Conservation (phyloP, 1,140 invertebrate species). For the Scylla paramamosain region DNA sequence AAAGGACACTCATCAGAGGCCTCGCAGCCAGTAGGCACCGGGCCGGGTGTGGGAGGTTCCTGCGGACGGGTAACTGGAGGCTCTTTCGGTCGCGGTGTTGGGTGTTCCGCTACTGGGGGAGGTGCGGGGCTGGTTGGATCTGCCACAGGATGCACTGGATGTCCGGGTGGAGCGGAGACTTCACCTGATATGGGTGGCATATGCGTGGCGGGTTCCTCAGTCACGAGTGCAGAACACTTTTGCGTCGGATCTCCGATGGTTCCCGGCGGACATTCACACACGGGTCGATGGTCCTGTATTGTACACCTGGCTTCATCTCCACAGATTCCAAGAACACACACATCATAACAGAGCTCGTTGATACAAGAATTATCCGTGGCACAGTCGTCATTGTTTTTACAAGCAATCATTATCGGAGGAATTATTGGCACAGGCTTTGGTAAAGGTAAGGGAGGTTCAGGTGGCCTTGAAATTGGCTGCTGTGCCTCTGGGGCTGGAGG, state of each 20-base stretch:
- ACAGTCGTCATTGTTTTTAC: conserved; percentile 77
- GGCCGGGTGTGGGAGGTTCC: conserved; percentile 49
- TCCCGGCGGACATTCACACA: conserved; percentile 81
- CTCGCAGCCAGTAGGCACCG: conserved; percentile 78
- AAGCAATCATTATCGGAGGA: conserved; percentile 85
- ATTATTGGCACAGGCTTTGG: conserved; percentile 85
- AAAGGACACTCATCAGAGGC: conserved; percentile 77
- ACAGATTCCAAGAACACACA: conserved; percentile 80
- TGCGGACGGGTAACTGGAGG: conserved; percentile 43
- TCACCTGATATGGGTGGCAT: conserved; percentile 91
- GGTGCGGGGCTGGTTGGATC: conserved; percentile 23
- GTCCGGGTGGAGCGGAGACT: conserved; percentile 74
- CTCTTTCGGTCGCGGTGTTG: conserved; percentile 28
- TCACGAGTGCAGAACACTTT: conserved; percentile 65
- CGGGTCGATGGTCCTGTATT: conserved; percentile 85
- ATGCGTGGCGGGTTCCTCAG: conserved; percentile 79
- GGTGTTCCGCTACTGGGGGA: neutral
- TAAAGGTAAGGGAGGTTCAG: conserved; percentile 24
- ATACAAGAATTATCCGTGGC: conserved; percentile 68
- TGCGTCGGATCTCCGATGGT: conserved; percentile 85
- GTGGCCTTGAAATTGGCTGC: neutral
- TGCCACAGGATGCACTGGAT: conserved; percentile 63
- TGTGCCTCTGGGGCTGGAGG: conserved; percentile 50
- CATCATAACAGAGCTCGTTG: conserved; percentile 76
- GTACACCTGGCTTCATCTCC: conserved; percentile 76